A percentile compares a stretch with the other conserved stretches of the same genome.
These are phyloP conservation scores for Cerceris rybyensis DNA, from an alignment of 2,888 invertebrate species.

Conservation along the genomic window DNA sequence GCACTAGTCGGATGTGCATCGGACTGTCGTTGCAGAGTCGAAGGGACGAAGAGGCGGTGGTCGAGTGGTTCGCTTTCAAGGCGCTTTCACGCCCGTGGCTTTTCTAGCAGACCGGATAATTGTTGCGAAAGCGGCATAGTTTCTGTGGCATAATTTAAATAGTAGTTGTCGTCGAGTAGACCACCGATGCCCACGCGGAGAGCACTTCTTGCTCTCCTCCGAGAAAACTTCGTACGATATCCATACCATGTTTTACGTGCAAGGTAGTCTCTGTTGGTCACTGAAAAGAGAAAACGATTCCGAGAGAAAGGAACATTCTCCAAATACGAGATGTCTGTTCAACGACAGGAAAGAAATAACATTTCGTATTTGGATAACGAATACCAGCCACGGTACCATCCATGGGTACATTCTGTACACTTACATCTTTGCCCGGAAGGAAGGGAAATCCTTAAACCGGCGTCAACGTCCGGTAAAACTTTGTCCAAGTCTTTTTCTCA, in stretches of 20 bases:
- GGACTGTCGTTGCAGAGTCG: background rate
- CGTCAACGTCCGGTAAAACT: constrained; percentile 5
- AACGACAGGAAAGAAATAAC: constrained; percentile 7
- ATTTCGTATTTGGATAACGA: constrained; percentile 26
- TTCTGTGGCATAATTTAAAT: constrained; percentile 66
- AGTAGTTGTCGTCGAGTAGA: constrained; percentile 56
- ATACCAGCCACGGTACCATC: constrained; percentile 1
- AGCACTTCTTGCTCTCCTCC: constrained; percentile 18
- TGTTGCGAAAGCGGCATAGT: constrained; percentile 69
- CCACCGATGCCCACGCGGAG: constrained; percentile 44
- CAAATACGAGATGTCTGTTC: constrained; percentile 43
- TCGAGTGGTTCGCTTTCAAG: constrained; percentile 39
- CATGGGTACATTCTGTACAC: constrained; percentile 5
- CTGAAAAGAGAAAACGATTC: constrained; percentile 52
- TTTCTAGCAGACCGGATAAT: constrained; percentile 61
- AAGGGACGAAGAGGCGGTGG: constrained; percentile 7
- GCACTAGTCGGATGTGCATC: background rate
- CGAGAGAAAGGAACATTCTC: constrained; percentile 56
- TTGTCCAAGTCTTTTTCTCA: too few species aligned
- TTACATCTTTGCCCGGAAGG: constrained; percentile 7
- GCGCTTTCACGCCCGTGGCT: constrained; percentile 58
- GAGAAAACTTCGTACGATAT: background rate
- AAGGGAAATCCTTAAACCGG: constrained; percentile 14
- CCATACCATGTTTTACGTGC: constrained; percentile 6
- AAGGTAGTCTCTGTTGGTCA: constrained; percentile 20